phyloP scores from a whole-genome alignment of 1,140 invertebrate genomes.

The Musca vetustissima region DNA sequence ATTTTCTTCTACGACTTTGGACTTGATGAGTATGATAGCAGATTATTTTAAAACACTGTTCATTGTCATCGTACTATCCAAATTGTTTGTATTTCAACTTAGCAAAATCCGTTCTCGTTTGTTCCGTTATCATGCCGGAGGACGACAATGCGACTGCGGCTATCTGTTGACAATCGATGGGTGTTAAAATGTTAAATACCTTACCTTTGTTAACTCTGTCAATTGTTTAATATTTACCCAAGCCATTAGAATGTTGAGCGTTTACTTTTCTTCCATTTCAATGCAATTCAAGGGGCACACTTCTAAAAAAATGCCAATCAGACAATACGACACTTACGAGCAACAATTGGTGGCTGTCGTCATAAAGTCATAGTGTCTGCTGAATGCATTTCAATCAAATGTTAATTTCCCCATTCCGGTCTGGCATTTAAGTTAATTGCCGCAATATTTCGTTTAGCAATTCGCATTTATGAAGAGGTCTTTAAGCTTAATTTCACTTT shows the following conservation, averaged over 20 bases:
- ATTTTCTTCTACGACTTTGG: too few relatives aligned
- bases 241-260: constrained; percentile 16
- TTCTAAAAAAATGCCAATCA: not conserved
- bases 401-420: not conserved
- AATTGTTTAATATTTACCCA: constrained; percentile 19
- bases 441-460: too few relatives aligned
- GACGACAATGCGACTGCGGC: too few relatives aligned
- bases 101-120: constrained; percentile 8
- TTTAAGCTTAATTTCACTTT: too few relatives aligned
- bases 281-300: constrained; percentile 2
- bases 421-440: not conserved
- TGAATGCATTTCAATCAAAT: not conserved
- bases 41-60: not conserved
- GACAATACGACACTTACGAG: too few relatives aligned
- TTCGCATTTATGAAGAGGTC: too few relatives aligned
- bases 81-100: constrained; percentile 3
- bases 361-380: not conserved
- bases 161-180: constrained; percentile 25
- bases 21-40: not conserved
- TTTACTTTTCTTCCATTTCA: not conserved
- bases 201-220: constrained; percentile 26
- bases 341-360: constrained; percentile 5
- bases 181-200: constrained; percentile 28
- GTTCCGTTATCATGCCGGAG: not conserved
- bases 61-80: not conserved